Base-by-base conservation (phyloP, 2,888 invertebrate genomes). In the Chrysolina oricalcia region DNA sequence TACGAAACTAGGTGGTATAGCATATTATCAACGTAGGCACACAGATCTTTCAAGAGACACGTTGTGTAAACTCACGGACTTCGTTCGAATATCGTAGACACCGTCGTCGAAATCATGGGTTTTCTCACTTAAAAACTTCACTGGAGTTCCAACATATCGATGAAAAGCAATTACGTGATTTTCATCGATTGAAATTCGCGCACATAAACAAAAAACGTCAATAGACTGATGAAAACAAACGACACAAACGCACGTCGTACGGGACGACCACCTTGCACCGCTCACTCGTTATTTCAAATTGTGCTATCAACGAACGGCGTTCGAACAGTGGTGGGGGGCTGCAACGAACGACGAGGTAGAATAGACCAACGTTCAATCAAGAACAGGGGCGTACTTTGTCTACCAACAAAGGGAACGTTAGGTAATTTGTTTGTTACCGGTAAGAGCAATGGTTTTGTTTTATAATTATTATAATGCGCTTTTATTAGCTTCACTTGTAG, bases 281-380 rank as follows among this genome's bases (percentile, higher is more conserved):
- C 72, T 74, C 73, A 73, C 77, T 75, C 72, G 75, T 75, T 74
- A 76, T 79, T 77, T 79, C 75, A 77, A 79, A 77, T 79, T 79
- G 74, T 75, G 75, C 76, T 78, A 76, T 78, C 78, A 76, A 66
- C 59, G 70, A 73, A 43, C 56, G 66, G 41, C 64, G 68, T 46
- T 66, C 63, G 66, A 53, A 62, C 64, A 70, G 59, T 53, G 41
- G 73, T 70, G 67, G 74, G 59, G 74, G 67, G 41, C 53, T 74
- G 65, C 74, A 64, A 66, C 70, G 74, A 64, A 70, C 50, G 64
- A 40, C 48, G 73, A 73, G 73, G 73, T 73, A 68, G 63, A 72
- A 27, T 21, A 69, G 43, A 72, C 46, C 23, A 59, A 59, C 59
- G 73, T 73, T 73, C 73, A 65, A 73, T 73, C 43, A 41, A 73